Percentiles rank a stretch among this genome's conserved stretches.
phyloP scores from a whole-genome alignment of 2,888 invertebrate genomes.

The Amiota minor region DNA sequence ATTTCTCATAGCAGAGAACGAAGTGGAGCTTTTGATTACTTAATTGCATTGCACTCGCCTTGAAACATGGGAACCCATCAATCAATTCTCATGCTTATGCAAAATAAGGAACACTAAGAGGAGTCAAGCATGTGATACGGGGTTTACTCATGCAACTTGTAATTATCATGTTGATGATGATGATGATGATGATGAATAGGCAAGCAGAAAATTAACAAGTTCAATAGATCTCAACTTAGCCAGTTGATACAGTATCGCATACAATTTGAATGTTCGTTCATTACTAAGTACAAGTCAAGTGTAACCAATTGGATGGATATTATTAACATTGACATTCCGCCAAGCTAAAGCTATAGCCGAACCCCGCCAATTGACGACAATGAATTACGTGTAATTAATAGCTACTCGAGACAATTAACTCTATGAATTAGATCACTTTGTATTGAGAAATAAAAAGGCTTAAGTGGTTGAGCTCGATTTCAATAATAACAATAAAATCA shows the following conservation, averaged over 20 bases:
- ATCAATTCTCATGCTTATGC: slow-evolving; percentile 33
- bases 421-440: too few species aligned
- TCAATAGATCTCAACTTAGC: too few species aligned
- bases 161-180: too few species aligned
- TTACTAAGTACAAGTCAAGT: slow-evolving; percentile 44
- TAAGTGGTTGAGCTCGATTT: too few species aligned
- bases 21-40: not conserved
- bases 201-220: too few species aligned
- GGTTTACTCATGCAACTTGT: too few species aligned
- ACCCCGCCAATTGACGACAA: not conserved
- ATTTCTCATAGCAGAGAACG: slow-evolving; percentile 22
- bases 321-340: slow-evolving; percentile 66
- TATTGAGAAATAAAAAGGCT: too few species aligned
- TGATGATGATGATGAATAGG: too few species aligned
- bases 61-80: slow-evolving; percentile 35
- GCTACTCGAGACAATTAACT: slow-evolving; percentile 11
- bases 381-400: slow-evolving; percentile 12
- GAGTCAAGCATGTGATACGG: too few species aligned
- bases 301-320: slow-evolving; percentile 58
- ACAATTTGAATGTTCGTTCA: slow-evolving; percentile 35
- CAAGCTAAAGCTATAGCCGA: not conserved
- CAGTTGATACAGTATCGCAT: too few species aligned
- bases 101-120: too few species aligned
- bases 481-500: too few species aligned
- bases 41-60: slow-evolving; percentile 32